These are phyloP conservation scores for Fragum sueziense DNA, from an alignment of 2,888 invertebrate species.

Conservation along the genomic window DNA sequence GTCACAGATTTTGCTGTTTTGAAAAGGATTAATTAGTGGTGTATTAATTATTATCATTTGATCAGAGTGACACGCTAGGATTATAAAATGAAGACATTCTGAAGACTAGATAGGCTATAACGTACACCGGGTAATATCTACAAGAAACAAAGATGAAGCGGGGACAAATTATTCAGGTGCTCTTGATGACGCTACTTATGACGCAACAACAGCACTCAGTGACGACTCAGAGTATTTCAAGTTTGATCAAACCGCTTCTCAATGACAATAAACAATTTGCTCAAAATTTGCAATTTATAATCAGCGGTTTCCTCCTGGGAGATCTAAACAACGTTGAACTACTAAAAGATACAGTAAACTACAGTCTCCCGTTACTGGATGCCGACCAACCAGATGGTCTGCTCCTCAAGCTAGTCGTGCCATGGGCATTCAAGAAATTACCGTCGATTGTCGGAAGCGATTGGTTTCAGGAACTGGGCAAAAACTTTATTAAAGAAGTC, in stretches of 20 bases:
- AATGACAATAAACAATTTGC: not conserved
- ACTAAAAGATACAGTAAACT: not conserved
- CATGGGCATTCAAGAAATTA: constrained; percentile 24
- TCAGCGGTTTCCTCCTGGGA: not conserved
- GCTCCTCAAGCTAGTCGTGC: not conserved
- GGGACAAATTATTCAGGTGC: not conserved
- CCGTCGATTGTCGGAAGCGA: constrained; percentile 23
- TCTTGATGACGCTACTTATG: not conserved
- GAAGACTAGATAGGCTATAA: too few relatives aligned
- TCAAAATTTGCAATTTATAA: not conserved
- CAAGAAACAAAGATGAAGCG: not conserved
- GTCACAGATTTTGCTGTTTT: too few relatives aligned
- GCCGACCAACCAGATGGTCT: not conserved
- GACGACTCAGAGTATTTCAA: not conserved
- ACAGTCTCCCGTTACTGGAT: not conserved
- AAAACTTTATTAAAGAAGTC: constrained; percentile 5
- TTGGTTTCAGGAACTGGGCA: constrained; percentile 25
- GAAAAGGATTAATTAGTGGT: too few relatives aligned
- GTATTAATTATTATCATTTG: too few relatives aligned
- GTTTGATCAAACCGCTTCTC: not conserved
- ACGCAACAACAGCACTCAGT: not conserved
- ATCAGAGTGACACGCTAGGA: too few relatives aligned
- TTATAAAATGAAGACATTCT: too few relatives aligned
- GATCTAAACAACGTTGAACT: not conserved
- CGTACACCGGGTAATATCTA: too few relatives aligned